A percentile compares a stretch with the other conserved stretches of the same genome.
phyloP scores from a whole-genome alignment of 2,888 invertebrate species.

The Gryllus longicercus region DNA sequence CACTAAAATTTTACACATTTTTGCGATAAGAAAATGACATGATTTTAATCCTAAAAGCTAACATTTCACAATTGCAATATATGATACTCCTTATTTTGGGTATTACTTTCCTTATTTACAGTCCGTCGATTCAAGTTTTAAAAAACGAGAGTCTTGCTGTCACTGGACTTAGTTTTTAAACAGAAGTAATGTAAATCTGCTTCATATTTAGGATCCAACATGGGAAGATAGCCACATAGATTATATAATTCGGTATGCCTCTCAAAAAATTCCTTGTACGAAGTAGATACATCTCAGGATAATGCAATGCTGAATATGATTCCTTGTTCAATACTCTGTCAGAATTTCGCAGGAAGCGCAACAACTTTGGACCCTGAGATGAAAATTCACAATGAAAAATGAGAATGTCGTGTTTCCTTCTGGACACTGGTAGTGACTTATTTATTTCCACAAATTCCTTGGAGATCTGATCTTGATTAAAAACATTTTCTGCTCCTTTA shows the following conservation, averaged over 20 bases:
- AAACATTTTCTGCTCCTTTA: slow-evolving; percentile 74
- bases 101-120: too few species aligned
- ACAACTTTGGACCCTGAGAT: slow-evolving; percentile 85
- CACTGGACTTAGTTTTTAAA: slow-evolving; percentile 69
- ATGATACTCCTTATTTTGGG: too few species aligned
- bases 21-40: too few species aligned
- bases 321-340: slow-evolving; percentile 79
- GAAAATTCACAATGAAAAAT: slow-evolving; percentile 99
- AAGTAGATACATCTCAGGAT: slow-evolving; percentile 90
- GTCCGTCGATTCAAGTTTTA: too few species aligned
- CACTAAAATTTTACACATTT: too few species aligned
- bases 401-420: slow-evolving; percentile 57
- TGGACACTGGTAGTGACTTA: slow-evolving; percentile 22
- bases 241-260: slow-evolving; percentile 64
- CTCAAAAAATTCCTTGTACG: slow-evolving; percentile 80
- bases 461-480: slow-evolving; percentile 71
- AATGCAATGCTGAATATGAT: slow-evolving; percentile 78
- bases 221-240: slow-evolving; percentile 74
- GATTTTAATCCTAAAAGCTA: too few species aligned
- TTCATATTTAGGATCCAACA: slow-evolving; percentile 78
- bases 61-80: too few species aligned
- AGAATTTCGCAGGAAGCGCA: slow-evolving; percentile 74
- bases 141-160: slow-evolving; percentile 39
- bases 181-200: slow-evolving; percentile 70
- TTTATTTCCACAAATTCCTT: slow-evolving; percentile 52